Conservation (phyloP, 2,888 invertebrate genomes). For the Thysanoteuthis rhombus region DNA sequence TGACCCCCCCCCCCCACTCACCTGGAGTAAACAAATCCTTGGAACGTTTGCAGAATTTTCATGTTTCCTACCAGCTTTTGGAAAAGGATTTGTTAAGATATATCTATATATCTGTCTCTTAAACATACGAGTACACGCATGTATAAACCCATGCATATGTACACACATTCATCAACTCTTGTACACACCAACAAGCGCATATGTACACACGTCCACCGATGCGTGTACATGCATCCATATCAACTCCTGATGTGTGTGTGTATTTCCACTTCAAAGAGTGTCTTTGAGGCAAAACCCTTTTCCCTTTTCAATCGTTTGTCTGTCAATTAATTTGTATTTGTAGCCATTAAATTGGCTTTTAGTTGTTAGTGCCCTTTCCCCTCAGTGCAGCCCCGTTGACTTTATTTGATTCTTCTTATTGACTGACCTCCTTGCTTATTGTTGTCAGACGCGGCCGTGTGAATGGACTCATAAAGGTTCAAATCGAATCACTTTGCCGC, state of each 20-base stretch:
- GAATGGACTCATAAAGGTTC: neutral
- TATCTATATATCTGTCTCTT: neutral
- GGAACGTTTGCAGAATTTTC: no score
- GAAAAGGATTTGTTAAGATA: neutral
- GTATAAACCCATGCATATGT: neutral
- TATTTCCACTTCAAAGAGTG: neutral
- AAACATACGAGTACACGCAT: neutral
- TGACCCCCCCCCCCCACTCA: no score
- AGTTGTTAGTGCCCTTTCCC: neutral
- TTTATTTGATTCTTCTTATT: neutral
- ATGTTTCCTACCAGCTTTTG: no score
- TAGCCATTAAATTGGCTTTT: neutral
- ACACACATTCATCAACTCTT: no score
- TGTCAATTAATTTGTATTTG: conserved; percentile 19
- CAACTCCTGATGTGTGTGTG: neutral
- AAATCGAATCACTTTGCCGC: neutral
- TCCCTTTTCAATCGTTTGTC: neutral
- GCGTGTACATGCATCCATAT: no score
- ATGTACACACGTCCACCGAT: no score
- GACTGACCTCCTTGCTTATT: neutral
- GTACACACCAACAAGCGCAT: no score
- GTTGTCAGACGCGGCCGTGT: neutral
- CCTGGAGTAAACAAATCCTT: no score
- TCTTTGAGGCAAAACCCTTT: neutral
- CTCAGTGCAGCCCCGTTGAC: neutral